Evolutionary conservation across 2,888 invertebrate species (phyloP), one percentile per base, ranked within the genome.

Genomic region (Aphodius granarius): DNA sequence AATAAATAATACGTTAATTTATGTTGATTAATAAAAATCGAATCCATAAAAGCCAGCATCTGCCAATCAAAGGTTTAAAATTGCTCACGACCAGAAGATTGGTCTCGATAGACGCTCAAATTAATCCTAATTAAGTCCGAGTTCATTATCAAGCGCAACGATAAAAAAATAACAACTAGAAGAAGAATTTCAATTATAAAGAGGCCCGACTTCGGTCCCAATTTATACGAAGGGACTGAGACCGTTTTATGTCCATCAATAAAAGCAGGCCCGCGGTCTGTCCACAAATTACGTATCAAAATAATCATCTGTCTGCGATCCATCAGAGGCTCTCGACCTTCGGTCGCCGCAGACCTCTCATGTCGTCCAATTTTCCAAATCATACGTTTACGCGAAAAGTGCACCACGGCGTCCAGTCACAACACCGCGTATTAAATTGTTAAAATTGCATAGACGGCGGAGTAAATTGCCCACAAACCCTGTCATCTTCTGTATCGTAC

Each of bases 401-500:
- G 73, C 68, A 43, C 21, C 64, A 64, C 63, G 75, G 72, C 73
- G 76, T 76, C 72, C 78, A 75, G 66, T 68, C n/a, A 22, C 68
- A 20, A 22, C 22, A 22, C 68, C 21, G 68, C 77, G 78, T 80
- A 81, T 82, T 82, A 81, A 82, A 81, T 80, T 81, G 78, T 77
- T 79, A 79, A 77, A 78, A 80, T 78, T 80, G 78, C 80, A 79
- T 77, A 78, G 72, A 74, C 19, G 75, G 66, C 66, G 63, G 65
- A 75, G 79, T 75, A 81, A 81, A 81, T 81, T 81, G 80, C 79
- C 76, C 74, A 63, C 78, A 78, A 78, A 82, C 82, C 82, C 81
- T 81, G 81, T 82, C 82, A 82, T 82, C 81, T 79, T 79, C 78
- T 79, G 81, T 80, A 81, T 82, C 82, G 80, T 80, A 74, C 76